A percentile compares a stretch with the other conserved stretches of the same genome.
These are phyloP conservation scores for Penelope pileata DNA, from an alignment of 2,113 vertebrate species.

Conservation along the genomic window DNA sequence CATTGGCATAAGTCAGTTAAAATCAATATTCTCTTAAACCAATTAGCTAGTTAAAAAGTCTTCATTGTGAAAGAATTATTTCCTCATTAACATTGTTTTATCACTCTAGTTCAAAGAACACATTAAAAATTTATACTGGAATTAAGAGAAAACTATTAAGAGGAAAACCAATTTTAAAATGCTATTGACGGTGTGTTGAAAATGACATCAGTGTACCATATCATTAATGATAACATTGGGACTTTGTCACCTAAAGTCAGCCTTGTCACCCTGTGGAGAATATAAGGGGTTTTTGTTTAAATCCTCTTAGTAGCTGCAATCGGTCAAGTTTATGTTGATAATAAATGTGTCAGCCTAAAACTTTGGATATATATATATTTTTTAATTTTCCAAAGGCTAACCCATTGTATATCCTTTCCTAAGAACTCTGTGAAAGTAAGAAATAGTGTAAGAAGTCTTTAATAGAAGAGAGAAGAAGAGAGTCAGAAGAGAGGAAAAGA, in stretches of 20 bases:
- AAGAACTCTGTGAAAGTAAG: slow-evolving; percentile 8
- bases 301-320: neutral
- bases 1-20: neutral
- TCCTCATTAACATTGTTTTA: neutral
- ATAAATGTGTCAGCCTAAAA: neutral
- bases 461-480: too few species aligned
- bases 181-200: neutral
- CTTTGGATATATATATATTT: neutral
- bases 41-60: neutral
- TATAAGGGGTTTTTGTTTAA: neutral
- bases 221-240: neutral
- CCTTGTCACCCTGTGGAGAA: neutral
- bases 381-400: neutral
- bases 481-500: neutral
- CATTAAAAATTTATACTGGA: neutral
- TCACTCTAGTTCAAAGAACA: neutral
- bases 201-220: neutral
- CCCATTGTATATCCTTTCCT: neutral
- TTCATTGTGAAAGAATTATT: neutral
- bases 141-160: neutral
- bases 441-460: neutral
- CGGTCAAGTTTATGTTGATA: neutral
- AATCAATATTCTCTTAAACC: neutral
- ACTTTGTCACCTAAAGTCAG: neutral
- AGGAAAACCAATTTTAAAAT: neutral